phyloP scores from a whole-genome alignment of 2,797 vertebrate species.

The Saxicola maurus region DNA sequence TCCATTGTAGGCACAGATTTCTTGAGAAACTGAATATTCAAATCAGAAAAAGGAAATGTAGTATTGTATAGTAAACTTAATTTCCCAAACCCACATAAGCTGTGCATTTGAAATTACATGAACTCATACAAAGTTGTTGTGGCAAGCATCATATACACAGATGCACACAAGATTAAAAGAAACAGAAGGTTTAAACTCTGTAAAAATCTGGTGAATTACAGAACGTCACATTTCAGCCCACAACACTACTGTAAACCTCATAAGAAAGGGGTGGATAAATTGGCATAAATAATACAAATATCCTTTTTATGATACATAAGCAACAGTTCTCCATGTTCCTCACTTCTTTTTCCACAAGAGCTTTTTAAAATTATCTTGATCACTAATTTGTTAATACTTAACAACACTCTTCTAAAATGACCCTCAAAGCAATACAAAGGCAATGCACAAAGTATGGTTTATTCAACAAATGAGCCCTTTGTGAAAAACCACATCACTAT shows the following conservation, averaged over 20 bases:
- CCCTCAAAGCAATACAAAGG: conserved; percentile 10
- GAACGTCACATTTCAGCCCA: not conserved
- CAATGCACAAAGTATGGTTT: not conserved
- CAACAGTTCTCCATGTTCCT: not conserved
- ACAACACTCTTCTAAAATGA: conserved; percentile 18
- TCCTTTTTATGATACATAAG: not conserved
- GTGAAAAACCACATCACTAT: conserved; percentile 1
- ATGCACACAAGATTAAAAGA: not conserved
- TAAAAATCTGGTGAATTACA: not conserved
- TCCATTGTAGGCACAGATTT: not conserved
- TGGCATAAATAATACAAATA: not conserved
- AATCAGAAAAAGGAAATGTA: not conserved
- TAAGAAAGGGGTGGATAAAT: not conserved
- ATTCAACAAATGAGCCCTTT: conserved; percentile 29
- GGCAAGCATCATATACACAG: not conserved
- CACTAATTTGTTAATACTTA: conserved; percentile 32
- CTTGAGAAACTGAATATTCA: not conserved
- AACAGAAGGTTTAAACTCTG: not conserved
- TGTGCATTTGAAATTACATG: not conserved
- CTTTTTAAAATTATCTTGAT: not conserved
- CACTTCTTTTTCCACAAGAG: not conserved
- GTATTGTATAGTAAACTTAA: not conserved
- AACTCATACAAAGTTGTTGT: not conserved
- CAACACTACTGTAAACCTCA: not conserved
- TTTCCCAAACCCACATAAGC: not conserved